A percentile compares a stretch with the other conserved stretches of the same genome.
Evolutionary conservation across 2,113 vertebrate species (phyloP).

Genomic region (Himantopus leucocephalus): DNA sequence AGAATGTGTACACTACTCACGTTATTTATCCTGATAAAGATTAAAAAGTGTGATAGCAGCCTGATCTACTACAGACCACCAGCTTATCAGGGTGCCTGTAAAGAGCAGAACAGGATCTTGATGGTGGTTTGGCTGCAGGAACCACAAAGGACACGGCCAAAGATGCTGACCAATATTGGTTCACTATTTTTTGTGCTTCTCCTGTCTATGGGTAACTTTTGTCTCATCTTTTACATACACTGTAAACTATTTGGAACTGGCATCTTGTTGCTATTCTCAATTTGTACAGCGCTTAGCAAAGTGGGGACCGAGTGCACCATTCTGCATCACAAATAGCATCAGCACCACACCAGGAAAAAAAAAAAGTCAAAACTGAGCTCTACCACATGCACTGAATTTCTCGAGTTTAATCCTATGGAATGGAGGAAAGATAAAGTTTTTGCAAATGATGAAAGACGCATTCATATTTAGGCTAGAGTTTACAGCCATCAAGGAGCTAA

Average conservation of each 20-base stretch:
- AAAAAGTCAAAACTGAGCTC: neutral
- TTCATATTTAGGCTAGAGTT: slow-evolving; percentile 7
- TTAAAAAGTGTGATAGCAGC: neutral
- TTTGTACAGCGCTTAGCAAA: neutral
- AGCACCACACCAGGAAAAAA: neutral
- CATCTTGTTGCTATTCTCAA: neutral
- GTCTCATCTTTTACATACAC: neutral
- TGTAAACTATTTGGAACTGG: neutral
- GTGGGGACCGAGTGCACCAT: neutral
- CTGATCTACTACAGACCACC: neutral
- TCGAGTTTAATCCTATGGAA: neutral
- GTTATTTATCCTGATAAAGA: neutral
- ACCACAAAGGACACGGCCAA: neutral
- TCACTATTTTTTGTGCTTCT: neutral
- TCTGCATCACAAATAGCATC: neutral
- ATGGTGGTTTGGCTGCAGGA: neutral
- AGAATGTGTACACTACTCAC: neutral
- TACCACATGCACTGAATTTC: neutral
- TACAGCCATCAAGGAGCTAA: slow-evolving; percentile 26
- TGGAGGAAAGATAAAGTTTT: neutral
- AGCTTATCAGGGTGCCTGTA: neutral
- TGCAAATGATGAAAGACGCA: slow-evolving; percentile 1
- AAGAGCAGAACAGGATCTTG: neutral
- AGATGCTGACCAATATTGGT: neutral
- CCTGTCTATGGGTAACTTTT: neutral